Evolutionary conservation across 2,888 invertebrate species (phyloP).

Genomic region (Pristionchus entomophagus): DNA sequence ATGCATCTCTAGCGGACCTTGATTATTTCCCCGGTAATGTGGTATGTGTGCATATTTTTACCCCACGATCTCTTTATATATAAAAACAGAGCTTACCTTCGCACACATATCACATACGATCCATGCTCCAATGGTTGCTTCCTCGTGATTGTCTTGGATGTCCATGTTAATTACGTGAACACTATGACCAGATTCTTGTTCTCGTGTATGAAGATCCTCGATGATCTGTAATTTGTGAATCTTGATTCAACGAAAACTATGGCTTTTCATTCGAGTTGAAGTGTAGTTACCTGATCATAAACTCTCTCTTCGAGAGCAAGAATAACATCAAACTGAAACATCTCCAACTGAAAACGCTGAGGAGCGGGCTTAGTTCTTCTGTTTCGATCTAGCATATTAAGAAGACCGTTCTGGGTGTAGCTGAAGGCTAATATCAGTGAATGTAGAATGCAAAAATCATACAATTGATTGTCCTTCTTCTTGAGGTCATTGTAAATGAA

Average conservation of each 20-base stretch:
- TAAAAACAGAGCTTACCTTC: conserved; percentile 80
- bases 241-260: background rate
- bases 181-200: conserved; percentile 85
- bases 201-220: conserved; percentile 82
- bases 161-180: conserved; percentile 98
- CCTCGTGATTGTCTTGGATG: conserved; percentile 99
- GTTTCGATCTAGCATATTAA: conserved; percentile 98
- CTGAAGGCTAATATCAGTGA: conserved; percentile 63
- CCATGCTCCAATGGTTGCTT: conserved; percentile 98
- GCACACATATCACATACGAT: conserved; percentile 95
- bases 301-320: conserved; percentile 98
- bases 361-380: conserved; percentile 93
- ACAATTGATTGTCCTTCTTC: conserved; percentile 65
- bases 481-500: conserved; percentile 66
- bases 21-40: no score
- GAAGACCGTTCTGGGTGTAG: conserved; percentile 96
- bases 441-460: conserved; percentile 47
- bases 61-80: background rate
- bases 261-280: no score
- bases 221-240: conserved; percentile 61
- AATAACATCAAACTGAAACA: conserved; percentile 93
- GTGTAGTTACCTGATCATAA: conserved; percentile 98
- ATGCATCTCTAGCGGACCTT: no score
- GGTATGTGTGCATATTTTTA: no score
- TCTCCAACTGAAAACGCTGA: conserved; percentile 91